Percentiles rank a stretch among this genome's conserved stretches.
Evolutionary conservation across 1,140 invertebrate genomes (phyloP).

Genomic region (Bombus waltoni): DNA sequence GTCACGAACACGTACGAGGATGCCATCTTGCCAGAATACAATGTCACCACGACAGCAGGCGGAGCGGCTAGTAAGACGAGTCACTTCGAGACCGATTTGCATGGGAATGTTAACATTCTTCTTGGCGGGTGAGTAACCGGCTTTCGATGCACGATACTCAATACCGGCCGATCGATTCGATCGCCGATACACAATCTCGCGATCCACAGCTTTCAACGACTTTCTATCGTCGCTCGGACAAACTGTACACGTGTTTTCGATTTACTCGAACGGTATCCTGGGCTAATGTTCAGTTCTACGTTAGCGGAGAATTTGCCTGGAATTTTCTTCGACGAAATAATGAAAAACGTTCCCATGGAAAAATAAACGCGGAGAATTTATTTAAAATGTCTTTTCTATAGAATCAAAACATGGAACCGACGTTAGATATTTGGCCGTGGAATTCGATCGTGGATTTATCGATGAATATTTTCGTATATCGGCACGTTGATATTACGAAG

Average conservation of each 20-base stretch:
- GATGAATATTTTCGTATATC: neutral
- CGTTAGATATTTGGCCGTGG: neutral
- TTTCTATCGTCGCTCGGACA: neutral
- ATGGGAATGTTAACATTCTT: constrained; percentile 85
- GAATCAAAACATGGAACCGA: neutral
- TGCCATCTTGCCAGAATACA: constrained; percentile 57
- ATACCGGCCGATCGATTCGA: neutral
- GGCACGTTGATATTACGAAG: too few relatives aligned
- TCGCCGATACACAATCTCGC: neutral
- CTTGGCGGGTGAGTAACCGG: constrained; percentile 84
- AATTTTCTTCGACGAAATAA: too few relatives aligned
- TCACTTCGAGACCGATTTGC: constrained; percentile 77
- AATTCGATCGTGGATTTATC: neutral
- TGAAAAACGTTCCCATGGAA: too few relatives aligned
- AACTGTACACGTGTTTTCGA: neutral
- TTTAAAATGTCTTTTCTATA: neutral
- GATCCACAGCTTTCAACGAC: neutral
- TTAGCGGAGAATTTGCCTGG: too few relatives aligned
- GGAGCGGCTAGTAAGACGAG: constrained; percentile 70
- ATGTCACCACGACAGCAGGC: constrained; percentile 71
- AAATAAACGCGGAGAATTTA: too few relatives aligned
- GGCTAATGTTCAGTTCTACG: too few relatives aligned
- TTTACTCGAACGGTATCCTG: neutral
- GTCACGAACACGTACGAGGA: constrained; percentile 51
- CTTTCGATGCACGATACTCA: neutral